phyloP scores from a whole-genome alignment of 1,140 invertebrate genomes.

The Gonatopus flavifemur region DNA sequence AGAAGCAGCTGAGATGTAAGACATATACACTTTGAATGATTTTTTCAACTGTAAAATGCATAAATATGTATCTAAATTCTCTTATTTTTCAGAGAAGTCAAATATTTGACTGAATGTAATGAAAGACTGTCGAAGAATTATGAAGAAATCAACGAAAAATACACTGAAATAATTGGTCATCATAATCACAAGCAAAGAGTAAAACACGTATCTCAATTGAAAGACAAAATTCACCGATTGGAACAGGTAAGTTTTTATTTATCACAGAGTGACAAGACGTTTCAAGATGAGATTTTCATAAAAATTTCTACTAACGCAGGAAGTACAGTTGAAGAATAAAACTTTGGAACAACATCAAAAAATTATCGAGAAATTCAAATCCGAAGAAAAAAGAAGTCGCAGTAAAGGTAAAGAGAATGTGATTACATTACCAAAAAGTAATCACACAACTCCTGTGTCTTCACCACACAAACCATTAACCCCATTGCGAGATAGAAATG shows the following conservation, averaged over 20 bases:
- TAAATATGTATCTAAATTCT: not conserved
- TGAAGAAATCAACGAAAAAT: conserved; percentile 62
- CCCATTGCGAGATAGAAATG: conserved; percentile 48
- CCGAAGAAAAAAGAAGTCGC: conserved; percentile 40
- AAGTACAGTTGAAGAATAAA: conserved; percentile 40
- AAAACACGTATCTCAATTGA: conserved; percentile 65
- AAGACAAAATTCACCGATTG: conserved; percentile 61
- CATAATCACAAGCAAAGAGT: conserved; percentile 72
- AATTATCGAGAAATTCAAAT: conserved; percentile 36
- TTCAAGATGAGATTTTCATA: conserved; percentile 16
- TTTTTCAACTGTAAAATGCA: conserved; percentile 3
- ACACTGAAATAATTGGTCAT: conserved; percentile 66
- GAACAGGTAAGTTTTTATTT: conserved; percentile 56
- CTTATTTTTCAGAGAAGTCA: conserved; percentile 35
- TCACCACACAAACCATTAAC: conserved; percentile 45
- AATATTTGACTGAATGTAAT: conserved; percentile 27
- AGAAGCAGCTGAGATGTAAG: conserved; percentile 34
- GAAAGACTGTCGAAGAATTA: conserved; percentile 50
- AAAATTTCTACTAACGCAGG: conserved; percentile 36
- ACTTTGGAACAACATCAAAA: conserved; percentile 40
- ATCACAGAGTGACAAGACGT: not conserved
- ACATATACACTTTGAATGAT: conserved; percentile 3
- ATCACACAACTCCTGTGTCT: conserved; percentile 37
- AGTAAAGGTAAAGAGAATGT: conserved; percentile 52
- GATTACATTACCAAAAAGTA: conserved; percentile 20